These are phyloP conservation scores for Porites cylindrica DNA, from an alignment of 92 coral and sea anemone genomes.

Conservation along the genomic window DNA sequence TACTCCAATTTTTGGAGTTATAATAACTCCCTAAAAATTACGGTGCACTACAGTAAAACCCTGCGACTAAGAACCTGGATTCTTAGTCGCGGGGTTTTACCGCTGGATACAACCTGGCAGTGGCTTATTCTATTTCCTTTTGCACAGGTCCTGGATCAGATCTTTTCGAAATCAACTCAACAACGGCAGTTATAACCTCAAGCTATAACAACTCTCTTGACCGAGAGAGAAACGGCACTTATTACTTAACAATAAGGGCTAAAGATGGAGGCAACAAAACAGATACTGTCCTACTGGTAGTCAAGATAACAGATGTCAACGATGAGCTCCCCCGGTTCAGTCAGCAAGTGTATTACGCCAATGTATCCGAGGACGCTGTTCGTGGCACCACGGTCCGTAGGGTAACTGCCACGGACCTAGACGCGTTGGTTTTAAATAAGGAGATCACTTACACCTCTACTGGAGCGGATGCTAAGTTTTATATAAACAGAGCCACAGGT, in stretches of 20 bases:
- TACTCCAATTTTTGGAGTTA: no score
- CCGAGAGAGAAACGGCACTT: constrained; percentile 78
- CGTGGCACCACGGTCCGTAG: constrained; percentile 71
- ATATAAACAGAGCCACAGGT: constrained; percentile 87
- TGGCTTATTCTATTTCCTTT: no score
- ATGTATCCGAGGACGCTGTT: constrained; percentile 79
- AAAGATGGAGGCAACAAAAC: constrained; percentile 77
- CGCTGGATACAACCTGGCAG: neutral
- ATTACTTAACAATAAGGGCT: constrained; percentile 58
- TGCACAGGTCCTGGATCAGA: constrained; percentile 71
- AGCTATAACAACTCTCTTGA: constrained; percentile 75
- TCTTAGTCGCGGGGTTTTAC: no score
- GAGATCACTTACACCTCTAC: constrained; percentile 83
- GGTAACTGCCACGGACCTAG: constrained; percentile 87
- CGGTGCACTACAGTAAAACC: no score
- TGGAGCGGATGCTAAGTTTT: constrained; percentile 92
- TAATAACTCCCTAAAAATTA: no score
- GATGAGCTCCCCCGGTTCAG: constrained; percentile 87
- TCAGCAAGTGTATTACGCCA: constrained; percentile 61
- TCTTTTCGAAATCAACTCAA: constrained; percentile 69
- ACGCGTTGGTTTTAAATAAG: constrained; percentile 67
- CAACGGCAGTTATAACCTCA: constrained; percentile 76
- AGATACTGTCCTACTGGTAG: constrained; percentile 54
- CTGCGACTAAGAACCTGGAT: no score
- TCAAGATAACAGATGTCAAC: constrained; percentile 74